Base-by-base conservation (phyloP, 1,140 invertebrate species). In the Drosophila tristis region DNA sequence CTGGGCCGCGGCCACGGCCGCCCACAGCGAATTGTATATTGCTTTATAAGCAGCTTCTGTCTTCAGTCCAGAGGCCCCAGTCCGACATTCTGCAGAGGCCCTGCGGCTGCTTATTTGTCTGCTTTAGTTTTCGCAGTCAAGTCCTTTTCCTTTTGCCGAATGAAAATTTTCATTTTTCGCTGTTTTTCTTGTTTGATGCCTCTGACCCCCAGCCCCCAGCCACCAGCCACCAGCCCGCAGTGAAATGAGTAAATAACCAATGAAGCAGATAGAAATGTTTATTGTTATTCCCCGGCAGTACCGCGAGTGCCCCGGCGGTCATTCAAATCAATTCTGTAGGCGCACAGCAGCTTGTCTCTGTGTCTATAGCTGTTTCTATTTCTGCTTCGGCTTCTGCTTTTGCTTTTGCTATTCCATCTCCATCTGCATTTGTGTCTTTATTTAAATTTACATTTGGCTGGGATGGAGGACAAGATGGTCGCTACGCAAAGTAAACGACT, bases 211-310 rank as follows among this genome's bases (percentile, higher is more conserved):
- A 7, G 8, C 15, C 44, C 15, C 15, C 35, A n/a, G 44, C 15
- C n/a, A n/a, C n/a, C n/a, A n/a, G n/a, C n/a, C n/a, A n/a, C 50
- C 42, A 7, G 8, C 15, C 44, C 15, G 15, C 35, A n/a, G 44
- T 15, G 54, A 61, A 78, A 86, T 50, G 57, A 68, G 68, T 80
- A 89, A 89, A 89, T 80, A 89, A 80, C 84, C 84, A 89, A 89
- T 89, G 84, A 78, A 89, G 84, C 84, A 89, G 84, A 89, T 89
- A 89, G 84, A 78, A 89, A 90, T 89, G 84, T 89, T 89, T 89
- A 89, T 89, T 89, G 84, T 89, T 89, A 89, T 89, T 89, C 80
- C 74, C 68, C 45, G 50, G 29, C 23, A 26, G 42, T 48, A 13
- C 25, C 56, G 51, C 51, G 47, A 35, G 55, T 39, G 29, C 42